Evolutionary conservation across 2,113 vertebrate species (phyloP).

Genomic region (Phalacrocorax pelagicus): DNA sequence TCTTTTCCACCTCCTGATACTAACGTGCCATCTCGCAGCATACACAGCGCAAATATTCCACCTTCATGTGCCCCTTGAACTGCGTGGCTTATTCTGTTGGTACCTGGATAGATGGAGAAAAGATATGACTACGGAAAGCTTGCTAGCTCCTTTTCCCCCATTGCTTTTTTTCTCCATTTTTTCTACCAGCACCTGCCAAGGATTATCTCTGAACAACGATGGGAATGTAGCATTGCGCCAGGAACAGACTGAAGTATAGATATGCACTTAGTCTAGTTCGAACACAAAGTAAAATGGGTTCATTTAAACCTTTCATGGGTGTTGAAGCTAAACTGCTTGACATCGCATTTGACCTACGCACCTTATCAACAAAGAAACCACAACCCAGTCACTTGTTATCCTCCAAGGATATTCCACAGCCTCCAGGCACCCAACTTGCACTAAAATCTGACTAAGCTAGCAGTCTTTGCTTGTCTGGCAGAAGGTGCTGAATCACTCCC

Average conservation of each 20-base stretch:
- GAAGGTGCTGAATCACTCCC: neutral
- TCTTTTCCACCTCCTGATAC: conserved; percentile 96
- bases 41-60: conserved; percentile 95
- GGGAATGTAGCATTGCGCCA: neutral
- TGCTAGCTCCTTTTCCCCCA: neutral
- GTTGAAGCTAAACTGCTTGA: neutral
- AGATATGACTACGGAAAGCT: neutral
- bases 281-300: neutral
- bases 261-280: neutral
- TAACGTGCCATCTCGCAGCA: conserved; percentile 91
- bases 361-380: neutral
- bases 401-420: neutral
- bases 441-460: neutral
- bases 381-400: neutral
- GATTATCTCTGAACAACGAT: neutral
- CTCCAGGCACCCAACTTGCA: neutral
- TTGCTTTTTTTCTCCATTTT: neutral
- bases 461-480: neutral
- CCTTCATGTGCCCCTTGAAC: conserved; percentile 94
- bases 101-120: conserved; percentile 77
- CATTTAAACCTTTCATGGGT: neutral
- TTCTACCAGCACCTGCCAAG: neutral
- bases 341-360: neutral
- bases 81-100: conserved; percentile 92
- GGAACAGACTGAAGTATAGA: neutral